Evolutionary conservation across 2,888 invertebrate genomes (phyloP), one percentile per base, ranked within the genome.

Genomic region (Heteromyza rotundicornis): DNA sequence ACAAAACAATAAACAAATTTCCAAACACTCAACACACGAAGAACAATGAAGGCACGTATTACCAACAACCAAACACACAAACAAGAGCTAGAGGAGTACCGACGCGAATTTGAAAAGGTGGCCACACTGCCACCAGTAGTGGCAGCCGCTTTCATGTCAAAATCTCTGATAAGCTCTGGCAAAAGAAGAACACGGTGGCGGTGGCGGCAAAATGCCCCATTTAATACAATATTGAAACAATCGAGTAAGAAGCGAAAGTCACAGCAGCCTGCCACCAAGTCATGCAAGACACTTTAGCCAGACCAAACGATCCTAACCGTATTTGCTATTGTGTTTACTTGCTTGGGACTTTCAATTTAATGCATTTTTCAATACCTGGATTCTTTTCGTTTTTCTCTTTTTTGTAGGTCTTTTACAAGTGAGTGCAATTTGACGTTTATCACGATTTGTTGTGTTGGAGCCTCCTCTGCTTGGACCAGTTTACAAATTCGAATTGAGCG

Each of bases 1-100:
- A 76, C 76, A 76, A 74, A 77, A 76, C 75, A 77, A 77, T 75
- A 77, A 75, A 77, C 71, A 77, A 75, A 75, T 77, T 77, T 76
- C 72, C 73, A 75, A 75, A 77, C 76, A 77, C 51, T 52, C 10
- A 10, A 27, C 53, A 32, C 10, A 14, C n/a, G 16, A 14, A 2
- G 16, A 23, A 52, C 20, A 50, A 20, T 12, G 2, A 19, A 23
- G 2, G 14, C 22, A 51, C 50, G 12, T n/a, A n/a, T n/a, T n/a
- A n/a, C n/a, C n/a, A n/a, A 22, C 14, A 51, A 51, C 27, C 32
- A 24, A 51, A 54, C 53, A 60, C 56, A 60, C 56, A 50, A 40
- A 10, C 10, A 7, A 40, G 40, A 40, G 8, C 19, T 7, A 40
- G 40, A n/a, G n/a, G 14, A 7, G 3, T 40, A 2, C 40, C 40